A percentile compares a stretch with the other conserved stretches of the same genome.
phyloP scores from a whole-genome alignment of 2,888 invertebrate genomes.

The Pristionchus mayeri region DNA sequence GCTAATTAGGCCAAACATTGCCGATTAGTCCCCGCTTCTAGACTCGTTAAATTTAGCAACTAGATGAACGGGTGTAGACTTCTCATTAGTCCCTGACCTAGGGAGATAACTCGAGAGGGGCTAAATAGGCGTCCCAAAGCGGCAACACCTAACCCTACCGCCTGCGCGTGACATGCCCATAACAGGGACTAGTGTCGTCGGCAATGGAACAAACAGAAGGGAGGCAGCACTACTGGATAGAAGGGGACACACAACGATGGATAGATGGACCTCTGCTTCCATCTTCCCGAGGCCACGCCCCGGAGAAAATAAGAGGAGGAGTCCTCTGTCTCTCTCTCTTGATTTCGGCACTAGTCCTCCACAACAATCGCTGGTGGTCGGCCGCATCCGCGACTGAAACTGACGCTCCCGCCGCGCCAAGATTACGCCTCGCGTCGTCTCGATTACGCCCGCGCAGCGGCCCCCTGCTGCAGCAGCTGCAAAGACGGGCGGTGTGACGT shows the following conservation, averaged over 20 bases:
- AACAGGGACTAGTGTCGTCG: neutral
- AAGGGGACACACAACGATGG: neutral
- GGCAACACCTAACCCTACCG: no score
- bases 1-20: neutral
- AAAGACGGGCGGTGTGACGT: neutral
- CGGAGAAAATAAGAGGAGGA: no score
- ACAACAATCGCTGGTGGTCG: neutral
- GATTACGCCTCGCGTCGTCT: neutral
- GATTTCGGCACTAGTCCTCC: conserved; percentile 20
- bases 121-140: no score
- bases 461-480: neutral
- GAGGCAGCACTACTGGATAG: neutral
- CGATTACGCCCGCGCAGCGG: neutral
- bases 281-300: neutral
- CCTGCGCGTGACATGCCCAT: neutral
- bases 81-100: no score
- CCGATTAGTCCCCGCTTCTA: neutral
- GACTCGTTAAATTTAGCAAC: neutral
- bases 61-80: neutral
- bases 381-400: neutral
- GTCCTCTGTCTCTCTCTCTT: neutral
- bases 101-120: no score
- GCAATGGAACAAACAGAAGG: no score
- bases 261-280: neutral
- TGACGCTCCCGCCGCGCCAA: no score